Conservation (phyloP, 53 echinoderm and acorn worm genomes). For the Pentamera pediparva region DNA sequence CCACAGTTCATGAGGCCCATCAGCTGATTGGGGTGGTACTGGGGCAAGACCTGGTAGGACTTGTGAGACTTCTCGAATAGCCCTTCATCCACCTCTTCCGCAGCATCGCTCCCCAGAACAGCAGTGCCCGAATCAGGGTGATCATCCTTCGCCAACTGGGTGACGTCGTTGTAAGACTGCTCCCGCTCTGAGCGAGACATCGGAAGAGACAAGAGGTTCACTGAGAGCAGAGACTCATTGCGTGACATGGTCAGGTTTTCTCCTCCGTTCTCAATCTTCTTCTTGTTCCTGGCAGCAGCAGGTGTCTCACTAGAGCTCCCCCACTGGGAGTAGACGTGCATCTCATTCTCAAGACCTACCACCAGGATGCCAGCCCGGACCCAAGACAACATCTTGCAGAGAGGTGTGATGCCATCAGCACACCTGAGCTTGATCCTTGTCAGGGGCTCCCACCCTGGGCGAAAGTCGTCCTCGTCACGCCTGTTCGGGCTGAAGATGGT, state of each 20-base stretch:
- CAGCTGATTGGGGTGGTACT: conserved; percentile 93
- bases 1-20: conserved; percentile 98
- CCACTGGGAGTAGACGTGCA: conserved; percentile 99
- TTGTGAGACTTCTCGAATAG: conserved; percentile 83
- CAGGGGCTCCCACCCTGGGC: conserved; percentile 71
- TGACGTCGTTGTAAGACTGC: conserved; percentile 90
- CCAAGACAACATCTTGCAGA: conserved; percentile 95
- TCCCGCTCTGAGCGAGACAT: conserved; percentile 89
- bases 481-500: conserved; percentile 70
- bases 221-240: conserved; percentile 45
- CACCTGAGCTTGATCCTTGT: conserved; percentile 64
- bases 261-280: conserved; percentile 26
- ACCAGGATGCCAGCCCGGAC: conserved; percentile 94
- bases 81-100: conserved; percentile 58
- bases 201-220: conserved; percentile 72
- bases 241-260: conserved; percentile 29
- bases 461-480: conserved; percentile 55
- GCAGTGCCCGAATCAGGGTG: conserved; percentile 11
- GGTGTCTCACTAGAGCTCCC: conserved; percentile 39
- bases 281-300: conserved; percentile 48
- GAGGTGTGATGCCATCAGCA: conserved; percentile 86
- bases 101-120: neutral
- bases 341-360: conserved; percentile 90
- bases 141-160: conserved; percentile 56
- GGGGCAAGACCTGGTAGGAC: conserved; percentile 84